Base-by-base conservation (phyloP, 2,113 vertebrate species). In the Cebidichthys violaceus region DNA sequence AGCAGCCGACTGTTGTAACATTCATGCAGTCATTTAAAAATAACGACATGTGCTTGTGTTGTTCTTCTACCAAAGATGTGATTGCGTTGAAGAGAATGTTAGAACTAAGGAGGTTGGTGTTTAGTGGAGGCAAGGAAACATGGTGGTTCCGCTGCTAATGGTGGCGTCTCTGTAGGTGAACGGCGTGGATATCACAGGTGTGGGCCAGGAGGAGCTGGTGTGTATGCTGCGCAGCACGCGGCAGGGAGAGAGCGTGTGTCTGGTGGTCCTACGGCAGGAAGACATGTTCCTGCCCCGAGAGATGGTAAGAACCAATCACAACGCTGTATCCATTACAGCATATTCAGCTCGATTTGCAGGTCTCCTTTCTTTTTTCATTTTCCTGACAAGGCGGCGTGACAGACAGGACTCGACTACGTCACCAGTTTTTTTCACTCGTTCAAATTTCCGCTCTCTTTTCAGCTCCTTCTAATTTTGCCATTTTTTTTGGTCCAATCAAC, bases 161-260 rank as follows among this genome's bases (percentile, higher is more conserved):
- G n/a, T 39, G 39, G 60, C 77, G 50, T 80, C 35, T 83, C 47
- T 78, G 27, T 78, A 99, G 98, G 98, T 99, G 47, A 99, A 99
- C 18, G 96, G 98, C 27, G 93, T 95, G 87, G 98, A 99, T 72
- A 95, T 98, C 89, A 94, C 94, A 0, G 96, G 98, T 3, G 94
- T 95, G 72, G 97, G 96, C 9, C 98, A 99, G 77, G 98, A 99
- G 60, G 98, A 99, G 82, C 89, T 99, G 2, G 98, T 99, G 68
- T 96, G 95, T 73, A 96, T 97, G 96, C 92, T 99, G 76, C 97
- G 98, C 74, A 96, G 98, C 91, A 99, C 98, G 3, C 97, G 96
- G 37, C 97, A 98, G 85, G 98, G 98, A 9, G 97, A 99, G 76
- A 95, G 93, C 0, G 98, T 97, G 13, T 95, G 92, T 9, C 94